phyloP scores from a whole-genome alignment of 2,888 invertebrate genomes.

The Cryptocephalus moraei region DNA sequence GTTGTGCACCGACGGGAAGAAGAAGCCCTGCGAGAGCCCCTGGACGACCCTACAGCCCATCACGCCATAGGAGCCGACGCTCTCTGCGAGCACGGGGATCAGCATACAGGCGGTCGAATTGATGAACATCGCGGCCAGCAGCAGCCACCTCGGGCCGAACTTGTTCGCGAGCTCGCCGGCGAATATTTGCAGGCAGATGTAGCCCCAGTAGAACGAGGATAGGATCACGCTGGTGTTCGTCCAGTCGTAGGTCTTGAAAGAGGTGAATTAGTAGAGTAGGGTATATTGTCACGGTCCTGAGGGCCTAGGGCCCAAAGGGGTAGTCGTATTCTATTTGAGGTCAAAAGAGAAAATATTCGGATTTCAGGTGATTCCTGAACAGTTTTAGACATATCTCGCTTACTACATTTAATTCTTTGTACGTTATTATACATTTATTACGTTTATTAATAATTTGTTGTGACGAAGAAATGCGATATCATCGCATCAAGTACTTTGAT shows the following conservation, averaged over 20 bases:
- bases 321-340: too few relatives aligned
- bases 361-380: too few relatives aligned
- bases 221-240: constrained; percentile 43
- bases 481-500: too few relatives aligned
- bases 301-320: too few relatives aligned
- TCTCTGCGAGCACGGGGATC: constrained; percentile 54
- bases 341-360: too few relatives aligned
- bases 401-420: too few relatives aligned
- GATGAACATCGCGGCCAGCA: constrained; percentile 45
- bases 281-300: too few relatives aligned
- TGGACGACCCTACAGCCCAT: constrained; percentile 57
- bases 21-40: constrained; percentile 64
- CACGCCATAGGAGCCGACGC: constrained; percentile 50
- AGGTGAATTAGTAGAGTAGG: constrained; percentile 26
- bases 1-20: constrained; percentile 62
- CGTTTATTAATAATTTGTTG: too few relatives aligned
- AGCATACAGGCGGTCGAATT: constrained; percentile 55
- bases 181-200: constrained; percentile 61
- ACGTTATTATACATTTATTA: too few relatives aligned
- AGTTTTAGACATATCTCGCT: too few relatives aligned
- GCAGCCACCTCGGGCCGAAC: constrained; percentile 63
- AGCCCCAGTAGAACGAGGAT: constrained; percentile 75
- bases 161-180: constrained; percentile 59
- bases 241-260: constrained; percentile 36
- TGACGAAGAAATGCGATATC: too few relatives aligned